Percentiles rank a stretch among this genome's conserved stretches.
Evolutionary conservation across 2,888 invertebrate species (phyloP).

Genomic region (Tetragonisca angustula): DNA sequence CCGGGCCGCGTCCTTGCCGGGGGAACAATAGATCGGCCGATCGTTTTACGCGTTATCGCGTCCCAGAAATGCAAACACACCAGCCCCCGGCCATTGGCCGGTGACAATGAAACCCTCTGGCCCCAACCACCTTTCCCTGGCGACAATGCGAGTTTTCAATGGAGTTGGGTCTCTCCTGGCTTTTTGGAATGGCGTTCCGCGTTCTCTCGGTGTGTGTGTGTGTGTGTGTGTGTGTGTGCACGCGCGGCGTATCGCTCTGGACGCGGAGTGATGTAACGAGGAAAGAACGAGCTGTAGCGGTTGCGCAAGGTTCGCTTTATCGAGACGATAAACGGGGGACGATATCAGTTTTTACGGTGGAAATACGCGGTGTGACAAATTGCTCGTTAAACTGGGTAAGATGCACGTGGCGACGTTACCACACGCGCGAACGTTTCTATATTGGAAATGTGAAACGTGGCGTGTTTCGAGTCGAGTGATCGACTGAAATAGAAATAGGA

Average conservation of each 20-base stretch:
- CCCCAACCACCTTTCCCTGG: not conserved
- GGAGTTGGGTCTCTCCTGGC: not conserved
- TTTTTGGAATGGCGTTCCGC: slow-evolving; percentile 12
- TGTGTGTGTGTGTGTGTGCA: no score
- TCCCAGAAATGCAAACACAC: slow-evolving; percentile 39
- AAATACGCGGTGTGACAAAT: not conserved
- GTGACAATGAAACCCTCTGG: slow-evolving; percentile 19
- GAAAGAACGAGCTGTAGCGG: no score
- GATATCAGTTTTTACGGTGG: not conserved
- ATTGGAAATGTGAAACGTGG: not conserved
- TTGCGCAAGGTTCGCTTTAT: not conserved
- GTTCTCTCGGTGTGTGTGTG: not conserved
- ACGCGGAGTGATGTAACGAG: no score
- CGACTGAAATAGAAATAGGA: no score
- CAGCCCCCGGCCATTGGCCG: not conserved
- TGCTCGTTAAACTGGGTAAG: not conserved
- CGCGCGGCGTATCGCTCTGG: no score
- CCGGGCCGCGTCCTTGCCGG: not conserved
- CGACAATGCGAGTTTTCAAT: not conserved
- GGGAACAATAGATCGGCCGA: slow-evolving; percentile 36
- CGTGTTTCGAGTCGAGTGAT: not conserved
- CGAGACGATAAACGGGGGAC: not conserved
- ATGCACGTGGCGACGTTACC: not conserved
- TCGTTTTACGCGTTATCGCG: slow-evolving; percentile 51
- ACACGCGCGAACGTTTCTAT: not conserved